Conservation (phyloP, 1,140 invertebrate species). For the Hermatobates lingyangjiaoensis region DNA sequence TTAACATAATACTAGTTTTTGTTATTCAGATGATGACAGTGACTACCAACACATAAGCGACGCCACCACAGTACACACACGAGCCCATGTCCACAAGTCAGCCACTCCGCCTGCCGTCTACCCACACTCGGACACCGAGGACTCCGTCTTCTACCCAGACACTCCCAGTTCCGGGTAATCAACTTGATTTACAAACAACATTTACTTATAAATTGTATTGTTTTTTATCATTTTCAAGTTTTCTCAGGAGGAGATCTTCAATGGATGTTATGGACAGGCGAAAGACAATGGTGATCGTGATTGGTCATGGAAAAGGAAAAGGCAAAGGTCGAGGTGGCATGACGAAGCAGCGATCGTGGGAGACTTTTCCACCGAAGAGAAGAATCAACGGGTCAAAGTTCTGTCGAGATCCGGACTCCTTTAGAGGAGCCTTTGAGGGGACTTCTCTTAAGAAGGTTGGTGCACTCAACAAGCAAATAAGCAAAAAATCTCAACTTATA, state of each 20-base stretch:
- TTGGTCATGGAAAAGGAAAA: conserved; percentile 25
- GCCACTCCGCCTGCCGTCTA: conserved; percentile 26
- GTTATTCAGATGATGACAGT: conserved; percentile 26
- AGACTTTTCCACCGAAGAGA: conserved; percentile 40
- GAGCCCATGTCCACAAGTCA: conserved; percentile 11
- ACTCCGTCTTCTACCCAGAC: conserved; percentile 33
- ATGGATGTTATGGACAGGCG: conserved; percentile 22
- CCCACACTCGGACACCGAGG: conserved; percentile 39
- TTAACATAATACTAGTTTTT: neutral
- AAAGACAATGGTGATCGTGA: conserved; percentile 29
- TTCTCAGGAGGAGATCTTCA: conserved; percentile 15
- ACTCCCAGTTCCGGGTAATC: conserved; percentile 20
- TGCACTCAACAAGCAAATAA: no score
- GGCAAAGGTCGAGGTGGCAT: conserved; percentile 25
- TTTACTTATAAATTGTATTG: neutral
- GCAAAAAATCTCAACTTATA: no score
- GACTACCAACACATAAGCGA: conserved; percentile 42
- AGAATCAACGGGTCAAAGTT: conserved; percentile 18
- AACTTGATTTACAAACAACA: neutral
- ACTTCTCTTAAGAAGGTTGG: conserved; percentile 20
- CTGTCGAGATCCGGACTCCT: conserved; percentile 22
- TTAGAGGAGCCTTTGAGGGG: conserved; percentile 20
- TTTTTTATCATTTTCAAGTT: neutral
- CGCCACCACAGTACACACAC: conserved; percentile 22
- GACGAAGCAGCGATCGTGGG: conserved; percentile 42